Evolutionary conservation across 2,797 vertebrate genomes (phyloP), one percentile per base, ranked within the genome.

Genomic region (Neosilurus hyrtlii): DNA sequence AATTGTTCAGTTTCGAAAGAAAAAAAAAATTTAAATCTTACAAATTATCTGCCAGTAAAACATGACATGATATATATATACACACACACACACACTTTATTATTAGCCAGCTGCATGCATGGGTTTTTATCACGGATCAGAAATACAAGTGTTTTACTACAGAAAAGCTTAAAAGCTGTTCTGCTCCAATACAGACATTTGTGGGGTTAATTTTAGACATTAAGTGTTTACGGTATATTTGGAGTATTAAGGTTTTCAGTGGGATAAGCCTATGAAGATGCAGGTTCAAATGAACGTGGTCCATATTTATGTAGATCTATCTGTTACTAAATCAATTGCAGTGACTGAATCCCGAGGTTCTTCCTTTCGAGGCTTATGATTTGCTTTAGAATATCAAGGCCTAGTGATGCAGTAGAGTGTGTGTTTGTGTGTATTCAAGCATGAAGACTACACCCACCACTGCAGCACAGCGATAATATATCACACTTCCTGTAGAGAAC

Each of bases 401-500:
- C 2, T 72, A 72, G 10, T 6, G 6, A 43, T 61, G 5, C 8
- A 51, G n/a, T 51, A 20, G 80, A 24, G 35, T 71, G 80, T 81
- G 79, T 79, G 76, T 37, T 1, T 66, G n/a, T 80, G 43, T 7
- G n/a, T 65, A n/a, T 71, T 83, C 12, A 78, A 49, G n/a, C 59
- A 18, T 78, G 20, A 30, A 56, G 57, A 81, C 49, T 57, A 77
- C 61, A 81, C 54, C 71, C 65, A 24, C n/a, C 24, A 77, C 52
- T 76, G 63, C 71, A 68, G 52, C n/a, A 61, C 24, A 18, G 9
- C 24, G 20, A 79, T 54, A 76, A 24, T n/a, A 66, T 85, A 51
- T 30, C 49, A 65, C 43, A 78, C 22, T 77, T 81, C 62, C 71
- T 75, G 65, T 68, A 75, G 54, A 68, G 71, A 70, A 77, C 59